Evolutionary conservation across 2,797 vertebrate genomes (phyloP), one percentile per base, ranked within the genome.

Genomic region (Thalassophryne amazonica): DNA sequence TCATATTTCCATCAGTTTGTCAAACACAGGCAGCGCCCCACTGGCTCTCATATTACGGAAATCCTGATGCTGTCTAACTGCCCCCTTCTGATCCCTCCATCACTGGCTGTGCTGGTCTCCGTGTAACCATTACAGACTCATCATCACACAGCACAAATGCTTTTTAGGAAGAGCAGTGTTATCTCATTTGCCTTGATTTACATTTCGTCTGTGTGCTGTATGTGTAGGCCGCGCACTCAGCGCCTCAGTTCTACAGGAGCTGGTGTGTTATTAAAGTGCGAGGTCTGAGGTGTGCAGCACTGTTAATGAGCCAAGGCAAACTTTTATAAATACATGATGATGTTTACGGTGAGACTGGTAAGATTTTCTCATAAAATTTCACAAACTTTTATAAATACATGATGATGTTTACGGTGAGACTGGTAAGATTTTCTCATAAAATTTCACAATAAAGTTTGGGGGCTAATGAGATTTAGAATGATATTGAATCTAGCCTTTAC

Each of bases 321-420:
- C 4, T 78, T 69, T 76, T 57, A 79, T 76, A 75, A 81, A 82
- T 70, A 53, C 63, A 73, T 69, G 72, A 73, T 69, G 60, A 66
- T 69, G 64, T 73, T 80, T 76, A 76, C 50, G 35, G 17, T 47
- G 37, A 54, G 39, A 55, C 35, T 27, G 37, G 17, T 28, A 19
- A 43, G 41, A 37, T 50, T 71, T 71, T 67, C 33, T 55, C 62
- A 58, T 74, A n/a, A n/a, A n/a, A n/a, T n/a, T n/a, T n/a, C n/a
- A n/a, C 51, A 43, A 31, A 22, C 4, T 78, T 69, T 76, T 57
- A 79, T 76, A 75, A 81, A 82, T 70, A 53, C 63, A 73, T 69
- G 72, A 73, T 69, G 60, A 66, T 69, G 64, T 73, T 80, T 76
- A 76, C 50, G 35, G 17, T 47, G 37, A 54, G 39, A 55, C 35